Evolutionary conservation across 2,888 invertebrate species (phyloP), one percentile per base, ranked within the genome.

Genomic region (Lasioglossum leucozonium): DNA sequence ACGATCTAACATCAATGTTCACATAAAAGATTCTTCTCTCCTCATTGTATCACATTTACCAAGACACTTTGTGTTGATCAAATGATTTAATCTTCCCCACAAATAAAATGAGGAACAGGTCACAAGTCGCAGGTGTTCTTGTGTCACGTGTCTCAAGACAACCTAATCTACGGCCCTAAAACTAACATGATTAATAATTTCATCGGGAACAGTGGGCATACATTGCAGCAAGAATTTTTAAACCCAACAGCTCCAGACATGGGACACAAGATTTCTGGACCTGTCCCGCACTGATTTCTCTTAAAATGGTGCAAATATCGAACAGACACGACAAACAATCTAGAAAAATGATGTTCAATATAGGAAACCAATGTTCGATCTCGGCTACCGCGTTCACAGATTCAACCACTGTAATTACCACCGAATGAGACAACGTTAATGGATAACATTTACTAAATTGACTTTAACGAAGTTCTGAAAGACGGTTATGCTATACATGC

Each of bases 401-500:
- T 4, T 55, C 26, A 16, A 40, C 1, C 30, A 37, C 40, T 69
- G 34, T 55, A n/a, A 72, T 81, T 62, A 65, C 18, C 55, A 72
- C 40, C 4, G 40, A 72, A 78, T 34, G 73, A 69, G 37, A 30
- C 18, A 69, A 81, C 55, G 40, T 82, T 77, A 62, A 44, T 42
- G 44, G 18, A 65, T 44, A 73, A 84, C 40, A 65, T 62, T 47
- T 13, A 55, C 74, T 84, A 65, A 77, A 79, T 79, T 81, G 84
- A 79, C 37, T 81, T 81, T 51, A 83, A 87, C 86, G 47, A 75
- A 81, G 67, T 78, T 80, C 65, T 76, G 65, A 79, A 75, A 76
- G 65, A 81, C 65, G 75, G 67, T 76, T 62, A 76, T 75, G 67
- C 75, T 81, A 26, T 74, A 80, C 80, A 80, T 85, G 78, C 87